Evolutionary conservation across 1,140 invertebrate species (phyloP), one percentile per base, ranked within the genome.

Genomic region (Habropoda laboriosa): DNA sequence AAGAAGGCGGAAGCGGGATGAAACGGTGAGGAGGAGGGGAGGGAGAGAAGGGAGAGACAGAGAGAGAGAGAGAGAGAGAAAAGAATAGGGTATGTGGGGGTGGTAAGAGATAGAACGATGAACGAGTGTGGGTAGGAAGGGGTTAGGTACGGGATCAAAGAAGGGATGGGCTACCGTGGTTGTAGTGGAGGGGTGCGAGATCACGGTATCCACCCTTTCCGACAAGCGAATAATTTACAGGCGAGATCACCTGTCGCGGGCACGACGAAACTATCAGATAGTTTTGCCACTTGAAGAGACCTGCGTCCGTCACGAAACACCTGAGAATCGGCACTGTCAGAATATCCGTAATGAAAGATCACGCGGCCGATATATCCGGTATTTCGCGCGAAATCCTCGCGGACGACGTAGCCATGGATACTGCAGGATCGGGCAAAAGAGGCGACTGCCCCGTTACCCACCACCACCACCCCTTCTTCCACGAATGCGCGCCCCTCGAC

Each of bases 351-450:
- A 72, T 45, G n/a, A 57, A 47, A 42, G 68, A 81, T 82, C 72
- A 85, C 60, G 58, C 75, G 61, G 10, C 24, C 47, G 60, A 72
- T 57, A 74, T 80, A 49, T 72, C 77, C 71, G 85, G 66, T 77
- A 72, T 87, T 82, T 79, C 81, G 81, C 86, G 81, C 84, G 83
- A 84, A 82, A 83, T 83, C 85, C 83, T 88, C 88, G 79, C 86
- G 75, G 82, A 78, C 67, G 80, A 87, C 86, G 82, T 89, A 88
- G 85, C 79, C 88, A 90, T 89, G 86, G 88, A 89, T 89, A 89
- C 83, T 89, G 81, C 88, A 82, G 81, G 77, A 85, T 85, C 86
- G 80, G 81, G 74, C 70, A 75, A 80, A 83, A 86, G 85, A 83
- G 76, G 80, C 80, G 57, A 86, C 86, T 84, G 70, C 85, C 79